Base-by-base conservation (phyloP, 2,888 invertebrate species). In the Hyposoter dolosus region DNA sequence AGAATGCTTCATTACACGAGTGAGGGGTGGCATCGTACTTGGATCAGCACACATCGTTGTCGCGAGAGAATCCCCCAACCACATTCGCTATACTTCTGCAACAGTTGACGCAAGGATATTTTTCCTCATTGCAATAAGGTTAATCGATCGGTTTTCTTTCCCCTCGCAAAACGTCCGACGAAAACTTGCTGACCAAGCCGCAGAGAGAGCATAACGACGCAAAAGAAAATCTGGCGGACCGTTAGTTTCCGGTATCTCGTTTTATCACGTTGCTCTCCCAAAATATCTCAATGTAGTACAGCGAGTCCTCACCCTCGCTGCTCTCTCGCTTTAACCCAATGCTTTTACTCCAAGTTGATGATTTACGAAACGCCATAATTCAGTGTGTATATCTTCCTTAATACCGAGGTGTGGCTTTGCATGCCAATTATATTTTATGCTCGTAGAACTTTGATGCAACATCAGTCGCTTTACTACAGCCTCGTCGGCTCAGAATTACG, bases 1-100 rank as follows among this genome's bases (percentile, higher is more conserved):
- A 88, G 88, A 88, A 88, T 88, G 88, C 88, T 88, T 88, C 88
- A 88, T 88, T 88, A 84, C 79, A 65, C 56, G 75, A 74, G 65
- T 56, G 56, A 81, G 60, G 80, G 83, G 69, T 23, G 43, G 56
- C 12, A 19, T 50, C 72, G 32, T 60, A 82, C 65, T 81, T 53
- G 47, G 81, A 68, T 79, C 32, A 56, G 56, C 56, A 53, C 43
- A 78, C 65, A 75, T 72, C 74, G 47, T 77, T 35, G 63, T 74
- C 45, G 53, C 60, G 23, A 63, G 60, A 76, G 75, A 68, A 28
- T 68, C 60, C 47, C 76, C 60, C 75, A 35, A 75, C 75, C 69
- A 82, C 76, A 76, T 69, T 60, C 23, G 60, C 43, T n/a, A 15
- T 40, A 45, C 28, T 69, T 76, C n/a, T 56, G 28, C 45, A 82